Percentiles rank a stretch among this genome's conserved stretches.
These are phyloP conservation scores for Xyrichtys novacula DNA, from an alignment of 2,797 vertebrate species.

Conservation along the genomic window DNA sequence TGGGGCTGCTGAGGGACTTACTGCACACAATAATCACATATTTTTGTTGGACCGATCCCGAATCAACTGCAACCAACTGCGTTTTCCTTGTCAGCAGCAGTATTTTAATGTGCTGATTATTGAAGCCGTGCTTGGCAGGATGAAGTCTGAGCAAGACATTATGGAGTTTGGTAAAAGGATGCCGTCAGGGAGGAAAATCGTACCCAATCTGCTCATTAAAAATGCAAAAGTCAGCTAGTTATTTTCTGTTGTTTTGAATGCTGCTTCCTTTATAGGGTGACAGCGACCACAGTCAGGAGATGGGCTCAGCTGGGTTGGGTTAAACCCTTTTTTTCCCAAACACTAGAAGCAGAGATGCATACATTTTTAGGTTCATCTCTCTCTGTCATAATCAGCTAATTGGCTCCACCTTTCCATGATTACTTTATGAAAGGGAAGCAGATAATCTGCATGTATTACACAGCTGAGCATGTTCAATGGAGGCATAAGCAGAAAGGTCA, in stretches of 20 bases:
- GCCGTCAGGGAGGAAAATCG: conserved; percentile 67
- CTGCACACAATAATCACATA: conserved; percentile 82
- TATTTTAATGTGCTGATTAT: conserved; percentile 80
- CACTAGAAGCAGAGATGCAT: conserved; percentile 58
- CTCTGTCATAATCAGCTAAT: conserved; percentile 51
- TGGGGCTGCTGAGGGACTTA: conserved; percentile 67
- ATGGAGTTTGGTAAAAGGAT: conserved; percentile 60
- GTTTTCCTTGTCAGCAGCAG: conserved; percentile 76
- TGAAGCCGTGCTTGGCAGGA: conserved; percentile 74
- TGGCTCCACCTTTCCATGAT: conserved; percentile 19
- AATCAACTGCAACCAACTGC: conserved; percentile 69
- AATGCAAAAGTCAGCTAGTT: conserved; percentile 61
- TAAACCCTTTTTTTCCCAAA: conserved; percentile 36
- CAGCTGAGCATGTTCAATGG: conserved; percentile 38
- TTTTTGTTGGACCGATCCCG: conserved; percentile 80
- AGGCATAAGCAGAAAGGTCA: conserved; percentile 4
- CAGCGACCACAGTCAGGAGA: conserved; percentile 47
- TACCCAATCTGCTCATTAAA: conserved; percentile 76
- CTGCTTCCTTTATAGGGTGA: conserved; percentile 32
- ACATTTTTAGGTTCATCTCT: conserved; percentile 33
- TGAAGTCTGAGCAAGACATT: conserved; percentile 62
- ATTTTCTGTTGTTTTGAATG: conserved; percentile 43
- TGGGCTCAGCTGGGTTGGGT: conserved; percentile 42
- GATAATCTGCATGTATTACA: conserved; percentile 56
- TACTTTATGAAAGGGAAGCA: conserved; percentile 51